These are phyloP conservation scores for Tarsius wallacei DNA, from an alignment of 2,797 vertebrate genomes.

Conservation along the genomic window DNA sequence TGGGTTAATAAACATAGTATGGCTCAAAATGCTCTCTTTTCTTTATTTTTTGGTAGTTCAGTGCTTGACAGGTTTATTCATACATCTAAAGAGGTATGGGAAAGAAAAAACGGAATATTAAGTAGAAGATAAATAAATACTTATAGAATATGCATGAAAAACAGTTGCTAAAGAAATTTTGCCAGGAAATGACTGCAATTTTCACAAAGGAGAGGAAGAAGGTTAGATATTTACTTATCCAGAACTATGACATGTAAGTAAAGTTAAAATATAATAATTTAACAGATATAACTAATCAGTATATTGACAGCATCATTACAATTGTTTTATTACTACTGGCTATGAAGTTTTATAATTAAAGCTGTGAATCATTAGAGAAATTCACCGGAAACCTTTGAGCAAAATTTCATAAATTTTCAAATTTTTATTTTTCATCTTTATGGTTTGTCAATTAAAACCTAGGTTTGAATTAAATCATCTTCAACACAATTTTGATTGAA, in stretches of 20 bases:
- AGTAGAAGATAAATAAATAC: not conserved
- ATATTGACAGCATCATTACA: not conserved
- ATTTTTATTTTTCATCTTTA: not conserved
- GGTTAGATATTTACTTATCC: not conserved
- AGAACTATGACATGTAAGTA: not conserved
- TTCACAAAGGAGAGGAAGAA: not conserved
- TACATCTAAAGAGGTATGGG: not conserved
- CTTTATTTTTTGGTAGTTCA: not conserved
- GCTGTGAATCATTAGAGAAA: slow-evolving; percentile 40
- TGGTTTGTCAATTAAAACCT: slow-evolving; percentile 57
- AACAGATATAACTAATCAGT: slow-evolving; percentile 51
- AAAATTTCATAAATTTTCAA: not conserved
- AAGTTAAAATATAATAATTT: slow-evolving; percentile 21
- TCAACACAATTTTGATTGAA: not conserved
- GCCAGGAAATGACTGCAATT: not conserved
- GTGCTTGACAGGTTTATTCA: slow-evolving; percentile 3
- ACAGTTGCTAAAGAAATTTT: slow-evolving; percentile 5
- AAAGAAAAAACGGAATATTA: not conserved
- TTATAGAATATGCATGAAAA: not conserved
- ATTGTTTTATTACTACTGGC: not conserved
- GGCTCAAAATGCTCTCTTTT: not conserved
- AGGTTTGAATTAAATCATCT: not conserved
- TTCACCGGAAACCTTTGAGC: not conserved
- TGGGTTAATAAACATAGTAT: not conserved
- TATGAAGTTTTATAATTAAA: slow-evolving; percentile 64